These are phyloP conservation scores for Lucinisca nassula DNA, from an alignment of 2,888 invertebrate genomes.

Conservation along the genomic window DNA sequence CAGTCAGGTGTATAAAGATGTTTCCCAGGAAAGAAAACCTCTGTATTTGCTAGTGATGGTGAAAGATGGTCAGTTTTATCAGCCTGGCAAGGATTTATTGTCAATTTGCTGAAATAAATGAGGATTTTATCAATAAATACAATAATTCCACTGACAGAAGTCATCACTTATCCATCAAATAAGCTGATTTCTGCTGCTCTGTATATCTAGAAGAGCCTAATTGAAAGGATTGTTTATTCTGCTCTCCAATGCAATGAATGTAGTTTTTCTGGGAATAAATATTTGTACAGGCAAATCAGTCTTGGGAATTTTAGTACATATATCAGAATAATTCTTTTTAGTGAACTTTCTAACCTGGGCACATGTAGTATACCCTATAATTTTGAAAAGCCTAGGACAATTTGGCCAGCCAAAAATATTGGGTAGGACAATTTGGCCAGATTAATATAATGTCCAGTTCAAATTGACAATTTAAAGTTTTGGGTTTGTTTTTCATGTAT, in stretches of 20 bases:
- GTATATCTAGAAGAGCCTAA: neutral
- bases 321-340: neutral
- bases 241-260: neutral
- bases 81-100: conserved; percentile 60
- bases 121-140: conserved; percentile 46
- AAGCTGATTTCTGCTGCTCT: conserved; percentile 19
- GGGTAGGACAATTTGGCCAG: no score
- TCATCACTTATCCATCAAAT: conserved; percentile 20
- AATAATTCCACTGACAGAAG: conserved; percentile 52
- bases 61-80: conserved; percentile 35
- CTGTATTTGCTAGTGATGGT: neutral
- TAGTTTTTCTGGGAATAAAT: neutral
- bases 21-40: no score
- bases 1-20: no score
- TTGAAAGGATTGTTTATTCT: conserved; percentile 4
- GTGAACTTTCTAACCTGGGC: neutral
- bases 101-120: conserved; percentile 60
- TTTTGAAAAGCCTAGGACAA: neutral
- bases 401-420: no score
- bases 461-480: no score
- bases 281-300: neutral
- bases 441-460: no score
- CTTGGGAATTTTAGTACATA: neutral
- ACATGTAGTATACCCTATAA: no score
- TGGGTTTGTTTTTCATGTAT: no score